Evolutionary conservation across 1,140 invertebrate species (phyloP), one percentile per base, ranked within the genome.

Genomic region (Ceratosolen fusciceps): DNA sequence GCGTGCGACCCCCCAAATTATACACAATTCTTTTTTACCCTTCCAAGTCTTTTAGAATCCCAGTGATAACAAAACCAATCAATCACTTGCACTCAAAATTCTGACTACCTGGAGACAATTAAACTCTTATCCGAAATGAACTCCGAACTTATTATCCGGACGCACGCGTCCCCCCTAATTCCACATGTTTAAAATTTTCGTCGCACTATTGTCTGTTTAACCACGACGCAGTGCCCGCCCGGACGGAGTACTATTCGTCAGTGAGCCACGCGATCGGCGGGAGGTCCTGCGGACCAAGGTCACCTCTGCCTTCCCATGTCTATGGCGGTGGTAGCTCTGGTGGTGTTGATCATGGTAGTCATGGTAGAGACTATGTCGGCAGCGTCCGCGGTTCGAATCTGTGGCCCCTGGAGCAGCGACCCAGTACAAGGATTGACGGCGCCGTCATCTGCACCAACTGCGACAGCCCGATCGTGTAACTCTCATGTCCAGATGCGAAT

Each of bases 381-480:
- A 34, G 14, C 54, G 31, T 39, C 62, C 37, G 56, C 9, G 70
- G 58, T 16, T 73, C 81, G 12, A 58, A 60, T 77, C 71, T 79
- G 75, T 83, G 24, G 43, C 82, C 72, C 26, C 73, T n/a, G n/a
- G n/a, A 37, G 73, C 49, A 37, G 5, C 49, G 3, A 7, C 1
- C 12, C 9, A 12, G 34, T 24, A 49, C 5, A n/a, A 31, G 68
- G 14, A 54, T 1, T 14, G 71, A 80, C 2, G 92, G 92, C 84
- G 91, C 91, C 60, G 93, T 94, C 68, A 91, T 92, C 87, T 96
- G 95, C 91, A 92, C 90, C 87, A 94, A 93, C 85, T 96, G 95
- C 90, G 93, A 94, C 90, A 91, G 92, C 85, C 91, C 92, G 87
- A 94, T 96, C 88, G 93, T 94, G 95, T 96, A 95, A 96, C 92